A percentile compares a stretch with the other conserved stretches of the same genome.
These are phyloP conservation scores for Chironex yamaguchii DNA, from an alignment of 30 jellyfish, hydroid and myxozoan genomes.

Conservation along the genomic window DNA sequence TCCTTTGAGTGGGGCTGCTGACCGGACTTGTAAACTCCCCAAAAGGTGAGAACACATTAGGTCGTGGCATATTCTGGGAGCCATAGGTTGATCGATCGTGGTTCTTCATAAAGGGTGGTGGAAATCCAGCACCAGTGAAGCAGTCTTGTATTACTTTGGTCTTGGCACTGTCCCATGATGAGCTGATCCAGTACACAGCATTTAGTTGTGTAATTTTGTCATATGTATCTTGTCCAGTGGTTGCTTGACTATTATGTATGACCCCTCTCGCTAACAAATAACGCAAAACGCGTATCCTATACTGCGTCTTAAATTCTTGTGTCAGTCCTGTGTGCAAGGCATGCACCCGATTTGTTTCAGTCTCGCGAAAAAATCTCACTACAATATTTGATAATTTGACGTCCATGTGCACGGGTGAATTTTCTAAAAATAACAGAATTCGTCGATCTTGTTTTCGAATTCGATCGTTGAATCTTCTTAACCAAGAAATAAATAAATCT, in stretches of 20 bases:
- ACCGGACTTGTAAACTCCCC: not conserved
- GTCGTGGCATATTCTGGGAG: not conserved
- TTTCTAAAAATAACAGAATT: not conserved
- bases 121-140: not conserved
- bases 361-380: not conserved
- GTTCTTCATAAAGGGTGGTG: not conserved
- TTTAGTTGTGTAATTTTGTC: not conserved
- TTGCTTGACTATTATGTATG: not conserved
- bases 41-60: not conserved
- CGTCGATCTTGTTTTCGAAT: not conserved
- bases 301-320: not conserved
- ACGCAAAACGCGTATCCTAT: not conserved
- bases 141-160: not conserved
- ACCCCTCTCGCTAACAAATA: not conserved
- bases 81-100: not conserved
- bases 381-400: not conserved
- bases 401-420: not conserved
- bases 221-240: not conserved
- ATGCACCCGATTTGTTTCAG: not conserved
- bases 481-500: not conserved
- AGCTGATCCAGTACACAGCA: not conserved
- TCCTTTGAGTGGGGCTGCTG: not conserved
- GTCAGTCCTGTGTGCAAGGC: not conserved
- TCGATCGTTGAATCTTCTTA: not conserved
- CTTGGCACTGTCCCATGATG: not conserved